Evolutionary conservation across 2,113 vertebrate genomes (phyloP), one percentile per base, ranked within the genome.

Genomic region (Redunca redunca): DNA sequence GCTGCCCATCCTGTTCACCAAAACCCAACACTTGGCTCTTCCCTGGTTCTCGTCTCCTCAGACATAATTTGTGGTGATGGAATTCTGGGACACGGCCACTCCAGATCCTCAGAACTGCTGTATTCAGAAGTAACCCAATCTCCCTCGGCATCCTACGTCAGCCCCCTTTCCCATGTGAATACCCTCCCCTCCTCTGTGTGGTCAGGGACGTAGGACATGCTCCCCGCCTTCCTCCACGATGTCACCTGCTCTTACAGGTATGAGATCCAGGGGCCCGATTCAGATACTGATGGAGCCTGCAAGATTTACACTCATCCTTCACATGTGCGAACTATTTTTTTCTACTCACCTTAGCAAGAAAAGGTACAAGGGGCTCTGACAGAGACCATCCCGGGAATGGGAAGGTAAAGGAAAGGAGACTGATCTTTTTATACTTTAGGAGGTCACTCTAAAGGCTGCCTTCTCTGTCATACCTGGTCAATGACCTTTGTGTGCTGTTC

Each of bases 171-270:
- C 58, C 43, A 6, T 13, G 4, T 46, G 33, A 43, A 48, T 33
- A 9, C 36, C 53, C 40, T 80, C 15, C 48, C 50, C 19, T 85
- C 14, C 48, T 52, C 50, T 43, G 21, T 19, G 48, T 23, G 6
- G 85, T 58, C n/a, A 33, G 71, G 30, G 33, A 33, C 16, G 10
- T 46, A 7, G 19, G 8, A 26, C 21, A 14, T 2, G 19, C 7
- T 40, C 2, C 48, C 48, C 19, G 0, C 43, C 28, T 0, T 6
- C 23, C 2, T 33, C 13, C 64, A 67, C 5, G 26, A 7, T 8
- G 28, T 5, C 28, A 33, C 60, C 50, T 90, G 50, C 15, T 67
- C 7, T 6, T 17, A 26, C 0, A n/a, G 50, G 53, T 64, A 13
- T 16, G 36, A 78, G 55, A 93, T 4, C 30, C 7, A 0, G 28